Conservation (phyloP, 37 sponge, comb jelly and placozoan genomes). For the Ephydatia muelleri region DNA sequence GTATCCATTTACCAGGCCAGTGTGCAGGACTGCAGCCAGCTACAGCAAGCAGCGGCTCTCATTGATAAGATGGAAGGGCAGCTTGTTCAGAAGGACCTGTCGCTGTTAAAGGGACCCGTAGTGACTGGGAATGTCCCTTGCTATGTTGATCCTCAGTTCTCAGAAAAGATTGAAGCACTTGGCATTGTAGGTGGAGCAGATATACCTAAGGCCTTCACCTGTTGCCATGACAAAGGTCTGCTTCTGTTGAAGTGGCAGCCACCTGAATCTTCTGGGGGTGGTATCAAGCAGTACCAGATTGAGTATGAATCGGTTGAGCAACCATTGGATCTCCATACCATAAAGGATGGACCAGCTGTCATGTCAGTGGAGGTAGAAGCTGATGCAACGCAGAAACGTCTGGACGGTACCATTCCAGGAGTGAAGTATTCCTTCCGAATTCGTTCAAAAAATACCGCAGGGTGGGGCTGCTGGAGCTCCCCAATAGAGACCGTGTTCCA, state of each 20-base stretch:
- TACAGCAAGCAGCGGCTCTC: slow-evolving; percentile 39
- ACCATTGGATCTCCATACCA: not conserved
- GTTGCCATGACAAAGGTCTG: slow-evolving; percentile 28
- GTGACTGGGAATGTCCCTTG: slow-evolving; percentile 27
- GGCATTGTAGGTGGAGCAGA: slow-evolving; percentile 53
- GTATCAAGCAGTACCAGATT: slow-evolving; percentile 44
- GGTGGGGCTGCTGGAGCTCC: slow-evolving; percentile 71
- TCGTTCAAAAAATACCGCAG: slow-evolving; percentile 56
- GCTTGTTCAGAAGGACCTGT: slow-evolving; percentile 27
- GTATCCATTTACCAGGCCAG: slow-evolving; percentile 58
- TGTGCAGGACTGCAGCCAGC: slow-evolving; percentile 53
- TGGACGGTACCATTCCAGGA: slow-evolving; percentile 51
- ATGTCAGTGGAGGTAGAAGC: slow-evolving; percentile 3
- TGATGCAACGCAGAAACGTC: not conserved
- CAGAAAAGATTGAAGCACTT: slow-evolving; percentile 24
- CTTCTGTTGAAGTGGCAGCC: slow-evolving; percentile 44
- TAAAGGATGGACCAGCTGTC: slow-evolving; percentile 18
- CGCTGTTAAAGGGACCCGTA: slow-evolving; percentile 27
- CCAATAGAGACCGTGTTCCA: slow-evolving; percentile 26
- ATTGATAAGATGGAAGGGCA: slow-evolving; percentile 41
- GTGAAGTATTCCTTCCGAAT: slow-evolving; percentile 61
- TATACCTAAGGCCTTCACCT: not conserved
- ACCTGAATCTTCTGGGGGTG: not conserved
- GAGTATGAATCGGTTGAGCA: slow-evolving; percentile 24
- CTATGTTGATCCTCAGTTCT: slow-evolving; percentile 27